Percentiles rank a stretch among this genome's conserved stretches.
These are phyloP conservation scores for Parotocinclus haroldoi DNA, from an alignment of 2,797 vertebrate genomes.

Conservation along the genomic window DNA sequence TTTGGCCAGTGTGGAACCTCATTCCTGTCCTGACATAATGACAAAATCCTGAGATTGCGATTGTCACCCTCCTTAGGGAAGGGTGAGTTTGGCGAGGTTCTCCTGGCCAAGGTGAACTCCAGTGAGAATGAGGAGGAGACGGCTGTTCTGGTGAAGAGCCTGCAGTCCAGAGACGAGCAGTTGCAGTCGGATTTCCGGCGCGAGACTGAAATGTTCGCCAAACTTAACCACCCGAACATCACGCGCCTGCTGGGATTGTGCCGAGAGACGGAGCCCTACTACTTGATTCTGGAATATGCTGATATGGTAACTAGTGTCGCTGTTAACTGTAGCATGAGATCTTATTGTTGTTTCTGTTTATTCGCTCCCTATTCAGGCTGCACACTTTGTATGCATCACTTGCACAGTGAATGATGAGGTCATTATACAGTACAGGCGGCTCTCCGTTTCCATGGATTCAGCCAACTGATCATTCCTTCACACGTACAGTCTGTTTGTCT, in stretches of 20 bases:
- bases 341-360: too few relatives aligned
- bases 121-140: conserved; percentile 64
- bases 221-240: conserved; percentile 76
- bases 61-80: conserved; percentile 56
- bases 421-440: too few relatives aligned
- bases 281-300: conserved; percentile 84
- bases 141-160: conserved; percentile 81
- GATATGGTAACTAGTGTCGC: conserved; percentile 71
- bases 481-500: too few relatives aligned
- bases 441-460: too few relatives aligned
- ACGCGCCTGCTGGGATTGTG: conserved; percentile 79
- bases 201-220: conserved; percentile 84
- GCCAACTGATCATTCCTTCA: too few relatives aligned
- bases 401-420: too few relatives aligned
- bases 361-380: too few relatives aligned
- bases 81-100: conserved; percentile 83
- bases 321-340: too few relatives aligned
- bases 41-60: too few relatives aligned
- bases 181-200: conserved; percentile 79
- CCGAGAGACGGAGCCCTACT: conserved; percentile 77
- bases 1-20: too few relatives aligned
- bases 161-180: conserved; percentile 80
- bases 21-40: too few relatives aligned
- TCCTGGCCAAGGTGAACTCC: conserved; percentile 79
- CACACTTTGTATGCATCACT: too few relatives aligned